phyloP scores from a whole-genome alignment of 2,797 vertebrate species.

The Spondyliosoma cantharus region DNA sequence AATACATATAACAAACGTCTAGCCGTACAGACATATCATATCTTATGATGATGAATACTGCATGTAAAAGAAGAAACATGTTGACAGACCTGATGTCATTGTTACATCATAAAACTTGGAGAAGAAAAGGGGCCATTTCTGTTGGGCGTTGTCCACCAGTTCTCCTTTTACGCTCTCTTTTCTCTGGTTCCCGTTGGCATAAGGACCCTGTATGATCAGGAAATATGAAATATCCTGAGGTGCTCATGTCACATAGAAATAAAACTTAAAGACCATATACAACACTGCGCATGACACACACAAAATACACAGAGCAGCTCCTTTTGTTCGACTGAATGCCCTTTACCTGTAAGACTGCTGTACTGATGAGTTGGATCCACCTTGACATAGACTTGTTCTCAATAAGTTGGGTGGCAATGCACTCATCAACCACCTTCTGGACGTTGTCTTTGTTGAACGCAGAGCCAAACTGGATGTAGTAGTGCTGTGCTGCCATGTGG shows the following conservation, averaged over 20 bases:
- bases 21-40: too few species aligned
- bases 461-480: conserved; percentile 86
- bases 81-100: conserved; percentile 87
- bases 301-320: neutral
- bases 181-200: conserved; percentile 72
- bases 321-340: neutral
- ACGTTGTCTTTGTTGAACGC: conserved; percentile 72
- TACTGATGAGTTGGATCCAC: conserved; percentile 88
- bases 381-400: conserved; percentile 87
- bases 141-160: conserved; percentile 84
- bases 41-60: neutral
- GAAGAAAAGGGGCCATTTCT: conserved; percentile 92
- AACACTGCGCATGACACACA: neutral
- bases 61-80: neutral
- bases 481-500: conserved; percentile 88
- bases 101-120: conserved; percentile 92
- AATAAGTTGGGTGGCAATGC: conserved; percentile 86
- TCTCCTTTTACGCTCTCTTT: conserved; percentile 84
- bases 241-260: neutral
- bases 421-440: conserved; percentile 85
- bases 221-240: neutral
- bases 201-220: conserved; percentile 78
- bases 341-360: conserved; percentile 85
- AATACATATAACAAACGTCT: too few species aligned
- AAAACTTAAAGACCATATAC: neutral